A percentile compares a stretch with the other conserved stretches of the same genome.
Evolutionary conservation across 1,140 invertebrate species (phyloP).

Genomic region (Hestina assimilis): DNA sequence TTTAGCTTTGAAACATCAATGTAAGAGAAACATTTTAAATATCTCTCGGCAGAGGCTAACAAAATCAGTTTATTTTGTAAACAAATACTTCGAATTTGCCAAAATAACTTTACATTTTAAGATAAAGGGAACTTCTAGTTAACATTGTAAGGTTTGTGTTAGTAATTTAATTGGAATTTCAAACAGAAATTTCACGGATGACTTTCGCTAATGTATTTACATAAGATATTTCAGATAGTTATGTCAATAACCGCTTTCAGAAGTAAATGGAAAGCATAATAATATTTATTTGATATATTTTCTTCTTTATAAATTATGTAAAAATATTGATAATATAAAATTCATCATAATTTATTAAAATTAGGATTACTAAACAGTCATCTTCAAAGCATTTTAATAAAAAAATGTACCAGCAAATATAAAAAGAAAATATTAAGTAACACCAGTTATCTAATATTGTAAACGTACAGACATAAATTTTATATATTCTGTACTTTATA

Average conservation of each 20-base stretch:
- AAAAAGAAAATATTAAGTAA: no score
- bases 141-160: slow-evolving; percentile 37
- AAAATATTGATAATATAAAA: no score
- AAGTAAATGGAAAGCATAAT: not conserved
- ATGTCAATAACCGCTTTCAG: slow-evolving; percentile 1
- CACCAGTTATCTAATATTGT: no score
- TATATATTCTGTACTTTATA: not conserved
- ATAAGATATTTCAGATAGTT: slow-evolving; percentile 8
- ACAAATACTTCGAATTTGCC: slow-evolving; percentile 42
- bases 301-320: no score
- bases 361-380: no score
- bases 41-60: no score
- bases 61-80: not conserved
- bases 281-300: not conserved
- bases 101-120: slow-evolving; percentile 45
- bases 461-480: no score
- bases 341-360: no score
- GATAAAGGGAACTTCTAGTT: slow-evolving; percentile 39
- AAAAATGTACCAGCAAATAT: no score
- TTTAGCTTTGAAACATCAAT: no score
- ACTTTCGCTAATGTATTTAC: slow-evolving; percentile 36
- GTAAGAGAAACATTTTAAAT: no score
- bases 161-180: slow-evolving; percentile 55
- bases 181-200: slow-evolving; percentile 46
- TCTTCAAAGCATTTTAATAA: no score